phyloP scores from a whole-genome alignment of 2,797 vertebrate species.

The Sparidentex hasta region DNA sequence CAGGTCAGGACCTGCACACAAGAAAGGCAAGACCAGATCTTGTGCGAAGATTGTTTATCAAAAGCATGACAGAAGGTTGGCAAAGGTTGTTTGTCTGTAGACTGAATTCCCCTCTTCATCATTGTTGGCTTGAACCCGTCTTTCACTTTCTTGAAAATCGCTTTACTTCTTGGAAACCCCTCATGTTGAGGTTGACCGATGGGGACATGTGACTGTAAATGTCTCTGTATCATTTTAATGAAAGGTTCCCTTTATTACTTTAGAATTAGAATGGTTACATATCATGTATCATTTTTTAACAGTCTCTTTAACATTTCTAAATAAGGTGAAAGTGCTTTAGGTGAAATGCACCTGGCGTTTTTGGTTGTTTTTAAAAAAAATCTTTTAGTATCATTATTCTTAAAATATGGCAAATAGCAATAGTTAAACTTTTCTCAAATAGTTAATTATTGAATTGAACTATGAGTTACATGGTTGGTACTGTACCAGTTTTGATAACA shows the following conservation, averaged over 20 bases:
- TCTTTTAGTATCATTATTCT: background rate
- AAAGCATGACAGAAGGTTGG: no score
- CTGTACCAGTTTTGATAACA: background rate
- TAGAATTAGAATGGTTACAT: background rate
- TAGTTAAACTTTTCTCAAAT: background rate
- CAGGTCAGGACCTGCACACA: no score
- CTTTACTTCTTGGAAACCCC: background rate
- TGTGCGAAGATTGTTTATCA: background rate
- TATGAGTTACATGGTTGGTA: background rate
- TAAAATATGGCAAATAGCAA: background rate
- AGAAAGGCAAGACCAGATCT: background rate
- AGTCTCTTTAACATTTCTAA: no score
- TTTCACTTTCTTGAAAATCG: slow-evolving; percentile 4
- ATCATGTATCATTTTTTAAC: background rate
- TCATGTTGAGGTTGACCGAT: background rate
- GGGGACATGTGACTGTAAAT: background rate
- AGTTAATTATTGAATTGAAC: background rate
- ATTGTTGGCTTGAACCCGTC: no score
- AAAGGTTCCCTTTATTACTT: background rate
- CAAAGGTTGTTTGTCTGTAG: no score
- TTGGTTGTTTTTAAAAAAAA: no score
- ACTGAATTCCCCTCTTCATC: background rate
- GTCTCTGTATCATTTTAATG: background rate
- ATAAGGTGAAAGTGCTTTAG: no score
- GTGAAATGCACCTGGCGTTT: background rate